Evolutionary conservation across 2,113 vertebrate species (phyloP).

Genomic region (Dendropsophus ebraccatus): DNA sequence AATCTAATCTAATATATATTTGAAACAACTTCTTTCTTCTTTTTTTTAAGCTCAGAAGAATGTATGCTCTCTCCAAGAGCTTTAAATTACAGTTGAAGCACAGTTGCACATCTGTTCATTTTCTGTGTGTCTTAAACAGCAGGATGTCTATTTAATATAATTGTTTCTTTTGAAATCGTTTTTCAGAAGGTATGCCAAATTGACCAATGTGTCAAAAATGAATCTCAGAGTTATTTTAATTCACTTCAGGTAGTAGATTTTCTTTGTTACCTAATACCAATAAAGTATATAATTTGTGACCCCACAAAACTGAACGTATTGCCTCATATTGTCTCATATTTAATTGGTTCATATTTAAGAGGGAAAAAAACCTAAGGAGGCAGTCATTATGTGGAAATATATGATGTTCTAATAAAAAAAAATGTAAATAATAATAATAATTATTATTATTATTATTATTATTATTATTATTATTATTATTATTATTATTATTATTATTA

Average conservation of each 20-base stretch:
- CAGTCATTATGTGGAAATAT: background rate
- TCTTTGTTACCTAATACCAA: slow-evolving; percentile 18
- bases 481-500: too few relatives aligned
- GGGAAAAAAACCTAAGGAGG: background rate
- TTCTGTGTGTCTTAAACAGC: slow-evolving; percentile 54
- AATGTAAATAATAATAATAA: too few relatives aligned
- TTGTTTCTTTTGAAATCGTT: slow-evolving; percentile 57
- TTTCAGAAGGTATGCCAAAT: slow-evolving; percentile 55
- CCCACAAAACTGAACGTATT: background rate
- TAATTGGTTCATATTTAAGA: background rate
- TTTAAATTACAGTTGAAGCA: slow-evolving; percentile 46
- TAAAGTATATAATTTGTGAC: slow-evolving; percentile 47
- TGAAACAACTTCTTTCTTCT: too few relatives aligned
- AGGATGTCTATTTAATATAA: slow-evolving; percentile 51
- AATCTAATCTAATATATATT: too few relatives aligned
- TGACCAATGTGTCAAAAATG: slow-evolving; percentile 49
- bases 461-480: too few relatives aligned
- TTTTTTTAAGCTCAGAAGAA: slow-evolving; percentile 17
- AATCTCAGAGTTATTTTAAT: slow-evolving; percentile 50
- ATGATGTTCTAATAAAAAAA: background rate
- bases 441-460: too few relatives aligned
- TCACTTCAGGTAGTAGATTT: slow-evolving; percentile 48
- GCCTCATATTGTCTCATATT: too few relatives aligned
- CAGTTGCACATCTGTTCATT: slow-evolving; percentile 56
- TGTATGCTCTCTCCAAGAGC: background rate